phyloP scores from a whole-genome alignment of 2,797 vertebrate genomes.

The Capromys pilorides region DNA sequence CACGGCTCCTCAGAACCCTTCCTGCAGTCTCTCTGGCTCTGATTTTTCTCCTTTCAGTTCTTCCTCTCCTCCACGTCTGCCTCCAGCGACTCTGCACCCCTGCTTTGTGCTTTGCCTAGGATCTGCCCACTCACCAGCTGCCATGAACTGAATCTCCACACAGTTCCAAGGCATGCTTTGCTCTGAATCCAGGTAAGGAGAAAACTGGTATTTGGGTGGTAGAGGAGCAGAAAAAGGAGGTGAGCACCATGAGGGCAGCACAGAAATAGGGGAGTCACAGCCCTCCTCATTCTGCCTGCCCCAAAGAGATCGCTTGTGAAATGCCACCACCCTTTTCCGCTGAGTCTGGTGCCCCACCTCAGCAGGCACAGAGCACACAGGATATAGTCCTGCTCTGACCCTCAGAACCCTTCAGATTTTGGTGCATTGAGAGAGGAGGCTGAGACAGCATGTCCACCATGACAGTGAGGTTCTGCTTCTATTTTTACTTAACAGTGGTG shows the following conservation, averaged over 20 bases:
- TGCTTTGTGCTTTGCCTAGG: neutral
- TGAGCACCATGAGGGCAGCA: neutral
- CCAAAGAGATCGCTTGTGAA: neutral
- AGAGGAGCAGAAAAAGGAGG: neutral
- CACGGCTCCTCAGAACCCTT: neutral
- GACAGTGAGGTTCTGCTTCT: neutral
- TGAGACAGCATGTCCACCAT: neutral
- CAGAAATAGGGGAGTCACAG: neutral
- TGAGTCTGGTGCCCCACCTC: fast-evolving
- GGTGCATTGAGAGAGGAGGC: neutral
- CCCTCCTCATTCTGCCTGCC: neutral
- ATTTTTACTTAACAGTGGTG: neutral
- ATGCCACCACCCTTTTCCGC: too few relatives aligned
- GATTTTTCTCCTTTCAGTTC: neutral
- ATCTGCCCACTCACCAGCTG: neutral
- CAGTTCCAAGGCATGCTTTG: neutral
- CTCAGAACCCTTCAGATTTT: neutral
- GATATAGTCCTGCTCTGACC: too few relatives aligned
- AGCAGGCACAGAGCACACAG: fast-evolving
- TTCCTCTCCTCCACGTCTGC: neutral
- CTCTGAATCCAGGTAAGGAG: constrained; percentile 63
- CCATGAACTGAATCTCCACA: neutral
- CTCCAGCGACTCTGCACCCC: too few relatives aligned
- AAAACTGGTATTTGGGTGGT: neutral
- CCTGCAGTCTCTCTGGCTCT: neutral